Evolutionary conservation across 2,888 invertebrate species (phyloP).

Genomic region (Neelides folsomi): DNA sequence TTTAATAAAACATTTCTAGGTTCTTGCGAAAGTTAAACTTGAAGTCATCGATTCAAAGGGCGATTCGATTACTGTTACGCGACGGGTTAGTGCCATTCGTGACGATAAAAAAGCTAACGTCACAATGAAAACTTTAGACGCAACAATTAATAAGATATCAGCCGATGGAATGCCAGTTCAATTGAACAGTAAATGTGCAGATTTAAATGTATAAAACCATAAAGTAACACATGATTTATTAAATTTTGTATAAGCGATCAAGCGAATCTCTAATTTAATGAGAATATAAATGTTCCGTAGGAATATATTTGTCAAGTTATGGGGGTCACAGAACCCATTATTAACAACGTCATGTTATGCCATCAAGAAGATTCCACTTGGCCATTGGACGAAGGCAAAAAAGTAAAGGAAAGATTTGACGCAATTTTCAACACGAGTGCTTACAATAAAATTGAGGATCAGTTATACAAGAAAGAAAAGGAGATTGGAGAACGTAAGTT

Average conservation of each 20-base stretch:
- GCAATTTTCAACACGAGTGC: constrained; percentile 90
- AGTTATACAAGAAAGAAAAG: constrained; percentile 53
- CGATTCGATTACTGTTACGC: constrained; percentile 50
- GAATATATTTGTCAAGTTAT: constrained; percentile 52
- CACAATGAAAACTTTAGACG: constrained; percentile 54
- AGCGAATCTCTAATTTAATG: no score
- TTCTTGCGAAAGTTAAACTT: constrained; percentile 40
- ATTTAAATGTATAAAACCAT: constrained; percentile 26
- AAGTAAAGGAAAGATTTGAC: constrained; percentile 90
- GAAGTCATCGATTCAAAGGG: constrained; percentile 48
- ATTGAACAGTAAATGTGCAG: constrained; percentile 23
- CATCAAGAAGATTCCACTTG: constrained; percentile 97
- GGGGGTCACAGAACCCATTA: constrained; percentile 85
- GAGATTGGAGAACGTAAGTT: constrained; percentile 35
- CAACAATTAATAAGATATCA: constrained; percentile 44
- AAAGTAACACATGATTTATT: no score
- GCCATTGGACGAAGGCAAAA: constrained; percentile 85
- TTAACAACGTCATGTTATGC: constrained; percentile 95
- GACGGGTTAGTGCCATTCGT: constrained; percentile 54
- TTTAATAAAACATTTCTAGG: constrained; percentile 20
- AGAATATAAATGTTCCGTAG: no score
- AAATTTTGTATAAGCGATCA: no score
- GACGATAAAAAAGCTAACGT: constrained; percentile 40
- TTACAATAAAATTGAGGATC: constrained; percentile 79
- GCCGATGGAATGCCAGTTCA: constrained; percentile 32